Percentiles rank a stretch among this genome's conserved stretches.
Evolutionary conservation across 92 coral and sea anemone genomes (phyloP).

Genomic region (Epizoanthus illoricatus): DNA sequence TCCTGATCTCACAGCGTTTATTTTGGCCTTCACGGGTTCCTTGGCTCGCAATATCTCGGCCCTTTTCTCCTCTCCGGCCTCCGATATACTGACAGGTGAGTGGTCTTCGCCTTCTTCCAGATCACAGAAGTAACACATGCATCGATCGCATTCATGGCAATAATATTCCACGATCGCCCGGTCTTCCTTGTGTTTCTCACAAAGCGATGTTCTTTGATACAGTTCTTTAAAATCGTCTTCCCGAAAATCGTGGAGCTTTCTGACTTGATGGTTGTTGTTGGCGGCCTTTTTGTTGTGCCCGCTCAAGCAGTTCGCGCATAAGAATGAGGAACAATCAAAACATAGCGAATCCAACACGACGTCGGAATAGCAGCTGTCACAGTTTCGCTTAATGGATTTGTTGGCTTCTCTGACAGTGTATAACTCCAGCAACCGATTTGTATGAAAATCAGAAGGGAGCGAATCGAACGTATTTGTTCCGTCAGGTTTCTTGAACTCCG

Average conservation of each 20-base stretch:
- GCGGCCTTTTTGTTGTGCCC: conserved; percentile 36
- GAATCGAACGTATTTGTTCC: conserved; percentile 38
- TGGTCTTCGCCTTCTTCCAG: conserved; percentile 64
- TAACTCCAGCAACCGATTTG: conserved; percentile 63
- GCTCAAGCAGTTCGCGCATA: conserved; percentile 56
- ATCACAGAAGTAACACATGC: conserved; percentile 75
- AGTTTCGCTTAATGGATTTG: conserved; percentile 26
- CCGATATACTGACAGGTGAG: conserved; percentile 54
- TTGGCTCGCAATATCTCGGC: conserved; percentile 34
- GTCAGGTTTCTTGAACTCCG: conserved; percentile 61
- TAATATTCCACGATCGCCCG: conserved; percentile 63
- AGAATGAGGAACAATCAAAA: conserved; percentile 68
- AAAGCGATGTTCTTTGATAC: conserved; percentile 57
- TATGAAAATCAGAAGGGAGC: conserved; percentile 65
- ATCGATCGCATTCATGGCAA: conserved; percentile 69
- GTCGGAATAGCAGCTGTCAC: conserved; percentile 56
- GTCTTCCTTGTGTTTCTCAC: conserved; percentile 56
- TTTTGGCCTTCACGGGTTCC: conserved; percentile 46
- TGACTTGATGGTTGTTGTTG: conserved; percentile 54
- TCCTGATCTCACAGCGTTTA: conserved; percentile 46
- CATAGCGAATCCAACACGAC: conserved; percentile 57
- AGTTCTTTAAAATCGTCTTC: conserved; percentile 54
- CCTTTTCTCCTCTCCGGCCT: conserved; percentile 46
- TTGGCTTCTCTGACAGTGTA: conserved; percentile 48
- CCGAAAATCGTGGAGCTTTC: conserved; percentile 52